Evolutionary conservation across 2,797 vertebrate species (phyloP).

Genomic region (Gambelia wislizenii): DNA sequence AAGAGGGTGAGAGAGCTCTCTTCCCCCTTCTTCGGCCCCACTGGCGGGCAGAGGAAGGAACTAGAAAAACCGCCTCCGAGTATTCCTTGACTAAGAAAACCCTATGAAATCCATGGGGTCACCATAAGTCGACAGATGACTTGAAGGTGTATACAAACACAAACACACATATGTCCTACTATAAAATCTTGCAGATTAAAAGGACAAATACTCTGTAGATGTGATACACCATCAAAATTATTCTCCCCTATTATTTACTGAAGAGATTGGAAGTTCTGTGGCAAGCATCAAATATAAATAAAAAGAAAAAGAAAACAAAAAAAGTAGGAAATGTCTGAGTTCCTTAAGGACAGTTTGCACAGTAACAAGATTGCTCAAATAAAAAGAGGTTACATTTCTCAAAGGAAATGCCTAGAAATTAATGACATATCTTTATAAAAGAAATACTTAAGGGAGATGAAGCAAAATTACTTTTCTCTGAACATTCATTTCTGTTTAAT

Average conservation of each 20-base stretch:
- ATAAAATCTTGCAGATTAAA: conserved; percentile 1
- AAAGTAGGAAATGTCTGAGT: conserved; percentile 8
- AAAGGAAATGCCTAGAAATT: background rate
- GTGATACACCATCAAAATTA: background rate
- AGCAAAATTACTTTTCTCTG: conserved; percentile 20
- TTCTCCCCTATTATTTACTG: background rate
- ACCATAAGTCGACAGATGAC: too few relatives aligned
- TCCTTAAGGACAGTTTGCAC: background rate
- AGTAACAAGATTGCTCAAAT: background rate
- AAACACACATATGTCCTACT: too few relatives aligned
- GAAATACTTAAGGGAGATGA: background rate
- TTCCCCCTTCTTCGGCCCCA: too few relatives aligned
- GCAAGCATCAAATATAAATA: background rate
- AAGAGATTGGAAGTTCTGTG: background rate
- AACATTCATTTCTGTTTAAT: conserved; percentile 14
- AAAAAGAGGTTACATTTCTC: background rate
- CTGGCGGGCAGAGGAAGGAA: too few relatives aligned
- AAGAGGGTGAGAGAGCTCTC: too few relatives aligned
- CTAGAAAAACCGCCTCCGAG: too few relatives aligned
- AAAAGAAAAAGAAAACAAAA: background rate
- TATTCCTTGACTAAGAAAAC: too few relatives aligned
- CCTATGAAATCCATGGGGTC: too few relatives aligned
- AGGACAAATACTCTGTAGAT: background rate
- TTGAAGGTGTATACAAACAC: too few relatives aligned
- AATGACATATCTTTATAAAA: conserved; percentile 6